Percentiles rank a stretch among this genome's conserved stretches.
Conservation (phyloP, 2,113 vertebrate species). For the Spermophilus dauricus region DNA sequence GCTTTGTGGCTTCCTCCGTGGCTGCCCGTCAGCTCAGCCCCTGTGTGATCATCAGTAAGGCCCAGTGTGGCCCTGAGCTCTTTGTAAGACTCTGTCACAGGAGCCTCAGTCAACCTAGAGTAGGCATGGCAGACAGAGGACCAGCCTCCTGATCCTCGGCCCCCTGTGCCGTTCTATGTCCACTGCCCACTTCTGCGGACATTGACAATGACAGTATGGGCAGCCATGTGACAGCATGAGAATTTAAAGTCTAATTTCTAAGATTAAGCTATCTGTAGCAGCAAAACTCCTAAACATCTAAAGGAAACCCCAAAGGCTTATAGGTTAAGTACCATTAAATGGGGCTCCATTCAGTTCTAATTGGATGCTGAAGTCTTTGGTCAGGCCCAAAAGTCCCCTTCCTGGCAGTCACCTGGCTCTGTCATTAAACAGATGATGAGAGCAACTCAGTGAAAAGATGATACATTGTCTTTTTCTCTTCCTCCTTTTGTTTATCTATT, state of each 20-base stretch:
- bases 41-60: neutral
- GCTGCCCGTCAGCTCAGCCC: neutral
- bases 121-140: neutral
- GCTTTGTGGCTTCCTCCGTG: neutral
- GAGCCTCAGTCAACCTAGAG: neutral
- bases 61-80: neutral
- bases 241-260: too few relatives aligned
- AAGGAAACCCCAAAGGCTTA: too few relatives aligned
- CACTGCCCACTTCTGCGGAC: neutral
- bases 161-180: neutral
- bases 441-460: neutral
- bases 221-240: neutral
- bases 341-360: too few relatives aligned
- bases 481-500: neutral
- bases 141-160: fast-evolving
- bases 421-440: neutral
- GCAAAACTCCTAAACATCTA: too few relatives aligned
- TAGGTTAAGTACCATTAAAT: too few relatives aligned
- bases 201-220: neutral
- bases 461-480: neutral
- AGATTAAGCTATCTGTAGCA: too few relatives aligned
- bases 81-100: neutral
- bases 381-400: too few relatives aligned
- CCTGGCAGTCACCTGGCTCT: too few relatives aligned
- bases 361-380: too few relatives aligned